Conservation (phyloP, 2,797 vertebrate genomes). For the Acridotheres tristis region DNA sequence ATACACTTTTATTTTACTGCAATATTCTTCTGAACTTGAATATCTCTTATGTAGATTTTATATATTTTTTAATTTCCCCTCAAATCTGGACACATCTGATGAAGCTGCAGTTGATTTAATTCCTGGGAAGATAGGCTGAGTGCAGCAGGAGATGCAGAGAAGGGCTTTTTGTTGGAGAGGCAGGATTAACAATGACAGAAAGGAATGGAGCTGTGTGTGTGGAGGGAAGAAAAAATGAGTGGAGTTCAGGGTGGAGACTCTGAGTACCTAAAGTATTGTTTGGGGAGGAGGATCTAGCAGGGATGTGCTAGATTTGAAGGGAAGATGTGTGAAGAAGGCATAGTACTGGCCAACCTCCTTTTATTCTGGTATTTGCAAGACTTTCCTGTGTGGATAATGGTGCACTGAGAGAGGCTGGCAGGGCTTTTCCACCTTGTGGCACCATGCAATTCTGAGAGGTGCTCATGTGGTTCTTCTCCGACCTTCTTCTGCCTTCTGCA, state of each 20-base stretch:
- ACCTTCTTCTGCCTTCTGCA: neutral
- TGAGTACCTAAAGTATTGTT: neutral
- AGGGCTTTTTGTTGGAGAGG: neutral
- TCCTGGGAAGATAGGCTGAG: neutral
- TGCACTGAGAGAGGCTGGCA: neutral
- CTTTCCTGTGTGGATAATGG: neutral
- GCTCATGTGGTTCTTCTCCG: accelerated
- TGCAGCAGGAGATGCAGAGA: neutral
- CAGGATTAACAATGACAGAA: neutral
- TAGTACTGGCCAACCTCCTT: neutral
- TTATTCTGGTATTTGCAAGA: neutral
- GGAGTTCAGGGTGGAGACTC: neutral
- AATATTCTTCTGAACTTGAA: neutral
- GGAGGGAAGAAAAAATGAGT: neutral
- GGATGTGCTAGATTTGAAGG: neutral
- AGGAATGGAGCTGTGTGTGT: neutral
- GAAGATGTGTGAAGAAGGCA: neutral
- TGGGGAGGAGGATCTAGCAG: neutral
- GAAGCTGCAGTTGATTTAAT: neutral
- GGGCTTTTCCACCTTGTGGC: neutral
- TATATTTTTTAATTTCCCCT: neutral
- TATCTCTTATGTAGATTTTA: neutral
- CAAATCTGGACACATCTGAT: neutral
- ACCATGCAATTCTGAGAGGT: accelerated
- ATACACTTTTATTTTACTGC: neutral